Percentiles rank a stretch among this genome's conserved stretches.
Evolutionary conservation across 2,797 vertebrate genomes (phyloP).

Genomic region (Prunella strophiata): DNA sequence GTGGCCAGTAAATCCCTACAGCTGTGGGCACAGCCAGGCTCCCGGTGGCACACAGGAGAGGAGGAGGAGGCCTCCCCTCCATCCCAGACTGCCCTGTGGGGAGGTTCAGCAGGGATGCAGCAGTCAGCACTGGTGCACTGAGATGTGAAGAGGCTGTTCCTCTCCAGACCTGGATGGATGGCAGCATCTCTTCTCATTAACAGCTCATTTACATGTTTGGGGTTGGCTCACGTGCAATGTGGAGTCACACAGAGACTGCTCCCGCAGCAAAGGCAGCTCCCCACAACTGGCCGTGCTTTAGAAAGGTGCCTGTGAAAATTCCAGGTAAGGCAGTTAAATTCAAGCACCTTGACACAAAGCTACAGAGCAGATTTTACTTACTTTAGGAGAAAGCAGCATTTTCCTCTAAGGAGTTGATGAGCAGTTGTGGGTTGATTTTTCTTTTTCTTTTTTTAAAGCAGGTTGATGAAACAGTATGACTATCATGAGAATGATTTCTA

Average conservation of each 20-base stretch:
- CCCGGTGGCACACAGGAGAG: background rate
- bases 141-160: background rate
- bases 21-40: background rate
- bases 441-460: slow-evolving; percentile 61
- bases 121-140: background rate
- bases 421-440: slow-evolving; percentile 46
- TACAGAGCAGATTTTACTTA: background rate
- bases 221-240: background rate
- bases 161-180: background rate
- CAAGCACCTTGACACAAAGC: background rate
- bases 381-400: background rate
- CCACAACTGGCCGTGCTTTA: background rate
- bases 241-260: background rate
- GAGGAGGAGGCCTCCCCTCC: background rate
- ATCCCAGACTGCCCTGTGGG: background rate
- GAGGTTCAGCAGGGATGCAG: background rate
- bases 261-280: background rate
- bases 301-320: background rate
- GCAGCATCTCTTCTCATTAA: background rate
- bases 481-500: slow-evolving; percentile 64
- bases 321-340: background rate
- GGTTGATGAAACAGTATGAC: slow-evolving; percentile 55
- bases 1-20: fast-evolving
- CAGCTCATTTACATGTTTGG: background rate
- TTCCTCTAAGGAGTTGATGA: slow-evolving; percentile 5